Evolutionary conservation across 2,113 vertebrate genomes (phyloP).

Genomic region (Entomyzon cyanotis): DNA sequence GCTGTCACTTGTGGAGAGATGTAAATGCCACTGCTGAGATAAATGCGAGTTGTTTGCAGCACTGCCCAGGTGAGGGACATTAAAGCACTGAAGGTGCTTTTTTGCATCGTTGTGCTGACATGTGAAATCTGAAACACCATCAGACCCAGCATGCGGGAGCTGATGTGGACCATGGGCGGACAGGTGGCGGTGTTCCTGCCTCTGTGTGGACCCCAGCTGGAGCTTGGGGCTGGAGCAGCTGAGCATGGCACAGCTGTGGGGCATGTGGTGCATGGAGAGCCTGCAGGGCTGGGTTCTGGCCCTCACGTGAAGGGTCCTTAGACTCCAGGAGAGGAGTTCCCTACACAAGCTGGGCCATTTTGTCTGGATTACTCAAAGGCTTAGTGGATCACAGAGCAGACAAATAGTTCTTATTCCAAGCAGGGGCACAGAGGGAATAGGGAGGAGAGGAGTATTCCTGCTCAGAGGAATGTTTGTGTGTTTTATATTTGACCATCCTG

Average conservation of each 20-base stretch:
- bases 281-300: not conserved
- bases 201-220: fast-evolving
- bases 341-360: fast-evolving
- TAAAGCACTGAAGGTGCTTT: not conserved
- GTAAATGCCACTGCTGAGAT: not conserved
- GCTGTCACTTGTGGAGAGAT: not conserved
- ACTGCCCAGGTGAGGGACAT: not conserved
- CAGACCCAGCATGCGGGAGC: not conserved
- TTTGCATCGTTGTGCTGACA: not conserved
- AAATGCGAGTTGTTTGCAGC: not conserved
- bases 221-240: not conserved
- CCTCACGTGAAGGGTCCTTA: not conserved
- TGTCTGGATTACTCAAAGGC: not conserved
- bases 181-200: not conserved
- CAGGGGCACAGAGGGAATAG: not conserved
- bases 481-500: not conserved
- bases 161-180: not conserved
- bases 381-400: not conserved
- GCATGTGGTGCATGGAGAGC: not conserved
- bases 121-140: not conserved
- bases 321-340: not conserved
- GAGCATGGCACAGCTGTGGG: fast-evolving
- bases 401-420: not conserved
- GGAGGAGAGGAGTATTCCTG: not conserved
- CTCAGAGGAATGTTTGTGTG: not conserved